Base-by-base conservation (phyloP, 92 coral and sea anemone genomes). In the Zoanthus sansibaricus region DNA sequence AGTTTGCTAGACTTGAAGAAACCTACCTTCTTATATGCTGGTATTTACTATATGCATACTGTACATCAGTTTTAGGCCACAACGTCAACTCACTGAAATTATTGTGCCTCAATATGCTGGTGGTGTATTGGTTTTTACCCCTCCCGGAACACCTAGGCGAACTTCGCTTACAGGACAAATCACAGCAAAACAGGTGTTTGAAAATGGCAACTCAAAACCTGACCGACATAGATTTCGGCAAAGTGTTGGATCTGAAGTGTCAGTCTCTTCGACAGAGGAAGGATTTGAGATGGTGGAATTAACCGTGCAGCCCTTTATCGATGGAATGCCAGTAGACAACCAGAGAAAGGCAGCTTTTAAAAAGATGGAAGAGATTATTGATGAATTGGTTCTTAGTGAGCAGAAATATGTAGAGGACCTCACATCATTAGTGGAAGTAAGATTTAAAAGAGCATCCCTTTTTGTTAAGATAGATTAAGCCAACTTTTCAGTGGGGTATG, bases 61-160 rank as follows among this genome's bases (percentile, higher is more conserved):
- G 12, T 49, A 0, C 7, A 6, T 49, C 55, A 49, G 55, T 49
- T 49, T 44, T 49, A 76, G 55, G 67, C 42, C 87, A 7, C 89
- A 88, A 15, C 94, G 82, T 59, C 91, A 88, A 33, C 92, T 88
- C 37, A 88, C 93, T 0, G 96, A 95, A 84, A 84, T 95, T n/a
- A 82, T 91, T 21, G 88, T 95, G 11, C 98, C 98, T 2, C 98
- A 95, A 76, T 90, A 93, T 72, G 98, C 98, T 74, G 98, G 98
- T 59, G 90, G 93, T 25, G 98, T 94, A 61, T 83, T 93, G 78
- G 94, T 95, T 71, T 95, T 95, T 82, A 87, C 98, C 31, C 94
- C 94, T 7, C 98, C 98, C 32, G 91, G 77, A 56, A 91, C 96
- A 8, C 95, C 95, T 47, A 80, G 93, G 71, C 87, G 88, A 84